Evolutionary conservation across 2,888 invertebrate species (phyloP).

Genomic region (Brachyptera putata): DNA sequence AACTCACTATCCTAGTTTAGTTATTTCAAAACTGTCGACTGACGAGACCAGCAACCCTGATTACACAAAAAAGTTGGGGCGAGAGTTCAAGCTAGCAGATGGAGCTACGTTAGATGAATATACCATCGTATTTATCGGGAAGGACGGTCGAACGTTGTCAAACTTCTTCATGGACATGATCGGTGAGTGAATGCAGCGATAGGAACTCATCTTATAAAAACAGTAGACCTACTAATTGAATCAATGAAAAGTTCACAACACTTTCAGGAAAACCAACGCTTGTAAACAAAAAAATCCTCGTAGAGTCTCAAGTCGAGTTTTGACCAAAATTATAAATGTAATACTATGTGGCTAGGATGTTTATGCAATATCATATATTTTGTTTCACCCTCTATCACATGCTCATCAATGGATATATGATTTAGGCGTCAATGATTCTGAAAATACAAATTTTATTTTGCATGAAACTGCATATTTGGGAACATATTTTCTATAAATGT

Average conservation of each 20-base stretch:
- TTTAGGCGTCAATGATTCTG: no score
- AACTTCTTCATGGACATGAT: slow-evolving; percentile 50
- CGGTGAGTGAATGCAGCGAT: slow-evolving; percentile 34
- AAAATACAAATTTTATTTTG: no score
- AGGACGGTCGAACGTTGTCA: slow-evolving; percentile 59
- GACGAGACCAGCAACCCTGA: neutral
- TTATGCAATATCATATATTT: no score
- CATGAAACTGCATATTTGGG: no score
- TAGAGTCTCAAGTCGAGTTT: no score
- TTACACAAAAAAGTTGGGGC: slow-evolving; percentile 7
- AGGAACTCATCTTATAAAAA: no score
- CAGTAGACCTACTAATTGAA: neutral
- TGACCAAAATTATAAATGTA: no score
- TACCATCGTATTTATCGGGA: slow-evolving; percentile 62
- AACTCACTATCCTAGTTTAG: slow-evolving; percentile 26
- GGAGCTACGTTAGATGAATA: slow-evolving; percentile 47
- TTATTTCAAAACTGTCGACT: slow-evolving; percentile 23
- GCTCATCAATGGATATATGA: no score
- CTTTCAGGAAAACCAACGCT: neutral
- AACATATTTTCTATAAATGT: no score
- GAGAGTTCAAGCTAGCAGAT: slow-evolving; percentile 11
- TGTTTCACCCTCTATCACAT: no score
- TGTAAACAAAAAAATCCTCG: no score
- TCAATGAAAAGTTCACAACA: neutral
- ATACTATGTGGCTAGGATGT: no score